A percentile compares a stretch with the other conserved stretches of the same genome.
Conservation (phyloP, 1,140 invertebrate species). For the Cherax quadricarinatus region DNA sequence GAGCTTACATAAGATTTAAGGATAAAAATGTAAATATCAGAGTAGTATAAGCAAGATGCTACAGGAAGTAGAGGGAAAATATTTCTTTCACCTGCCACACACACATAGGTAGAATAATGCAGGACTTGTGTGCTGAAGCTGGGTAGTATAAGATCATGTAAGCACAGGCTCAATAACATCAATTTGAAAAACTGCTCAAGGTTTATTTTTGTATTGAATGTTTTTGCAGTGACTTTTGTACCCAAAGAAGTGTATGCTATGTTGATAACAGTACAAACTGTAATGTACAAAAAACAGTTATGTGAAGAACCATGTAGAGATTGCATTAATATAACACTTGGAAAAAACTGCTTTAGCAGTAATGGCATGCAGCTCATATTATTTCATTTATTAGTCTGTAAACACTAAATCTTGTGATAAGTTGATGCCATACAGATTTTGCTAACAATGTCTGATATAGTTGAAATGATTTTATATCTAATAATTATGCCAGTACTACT, state of each 20-base stretch:
- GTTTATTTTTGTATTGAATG: not conserved
- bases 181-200: not conserved
- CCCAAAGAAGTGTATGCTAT: not conserved
- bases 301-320: not conserved
- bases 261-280: not conserved
- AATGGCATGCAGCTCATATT: not conserved
- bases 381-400: not conserved
- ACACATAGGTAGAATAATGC: no score
- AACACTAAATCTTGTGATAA: conserved; percentile 1
- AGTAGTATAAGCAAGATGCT: no score
- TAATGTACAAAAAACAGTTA: not conserved
- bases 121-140: not conserved
- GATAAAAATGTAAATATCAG: no score
- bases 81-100: no score
- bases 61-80: no score
- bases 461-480: not conserved
- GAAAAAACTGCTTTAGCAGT: not conserved
- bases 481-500: not conserved
- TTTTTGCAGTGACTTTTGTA: not conserved
- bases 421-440: not conserved
- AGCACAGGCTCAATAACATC: not conserved
- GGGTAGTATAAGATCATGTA: not conserved
- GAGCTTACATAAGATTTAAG: no score
- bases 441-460: not conserved
- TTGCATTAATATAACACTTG: not conserved